A percentile compares a stretch with the other conserved stretches of the same genome.
phyloP scores from a whole-genome alignment of 2,797 vertebrate genomes.

The Poecilia picta region DNA sequence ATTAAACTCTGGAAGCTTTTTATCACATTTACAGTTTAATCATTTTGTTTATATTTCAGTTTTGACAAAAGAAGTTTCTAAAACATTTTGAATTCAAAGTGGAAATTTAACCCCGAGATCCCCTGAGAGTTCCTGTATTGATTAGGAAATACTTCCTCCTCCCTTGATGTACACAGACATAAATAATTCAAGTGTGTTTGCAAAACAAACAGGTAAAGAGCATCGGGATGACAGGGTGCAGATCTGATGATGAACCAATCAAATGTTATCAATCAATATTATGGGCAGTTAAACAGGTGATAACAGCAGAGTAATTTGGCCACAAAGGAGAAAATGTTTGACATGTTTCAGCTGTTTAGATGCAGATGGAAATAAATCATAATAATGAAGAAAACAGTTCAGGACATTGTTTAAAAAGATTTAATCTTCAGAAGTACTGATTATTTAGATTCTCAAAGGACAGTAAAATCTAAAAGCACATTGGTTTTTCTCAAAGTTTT shows the following conservation, averaged over 20 bases:
- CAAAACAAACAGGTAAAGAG: slow-evolving; percentile 11
- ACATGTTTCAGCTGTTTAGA: background rate
- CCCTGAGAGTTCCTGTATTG: slow-evolving; percentile 8
- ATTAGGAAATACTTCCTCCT: slow-evolving; percentile 5
- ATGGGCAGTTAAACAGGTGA: background rate
- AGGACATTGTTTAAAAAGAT: background rate
- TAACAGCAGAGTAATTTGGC: background rate
- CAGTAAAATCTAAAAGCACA: background rate
- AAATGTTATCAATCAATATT: slow-evolving; percentile 1
- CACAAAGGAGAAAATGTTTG: background rate
- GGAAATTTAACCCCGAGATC: background rate
- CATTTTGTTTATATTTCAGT: background rate
- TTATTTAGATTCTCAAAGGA: background rate
- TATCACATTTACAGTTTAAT: background rate
- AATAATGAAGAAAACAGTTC: background rate
- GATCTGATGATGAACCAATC: slow-evolving; percentile 6
- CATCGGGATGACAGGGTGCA: slow-evolving; percentile 21
- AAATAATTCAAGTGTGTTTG: slow-evolving; percentile 50
- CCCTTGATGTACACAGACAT: slow-evolving; percentile 26
- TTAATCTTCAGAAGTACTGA: background rate
- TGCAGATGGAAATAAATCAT: background rate
- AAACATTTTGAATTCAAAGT: background rate
- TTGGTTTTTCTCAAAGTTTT: background rate
- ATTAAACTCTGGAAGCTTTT: background rate
- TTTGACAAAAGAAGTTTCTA: background rate